phyloP scores from a whole-genome alignment of 1,140 invertebrate genomes.

The Oryzaephilus surinamensis region DNA sequence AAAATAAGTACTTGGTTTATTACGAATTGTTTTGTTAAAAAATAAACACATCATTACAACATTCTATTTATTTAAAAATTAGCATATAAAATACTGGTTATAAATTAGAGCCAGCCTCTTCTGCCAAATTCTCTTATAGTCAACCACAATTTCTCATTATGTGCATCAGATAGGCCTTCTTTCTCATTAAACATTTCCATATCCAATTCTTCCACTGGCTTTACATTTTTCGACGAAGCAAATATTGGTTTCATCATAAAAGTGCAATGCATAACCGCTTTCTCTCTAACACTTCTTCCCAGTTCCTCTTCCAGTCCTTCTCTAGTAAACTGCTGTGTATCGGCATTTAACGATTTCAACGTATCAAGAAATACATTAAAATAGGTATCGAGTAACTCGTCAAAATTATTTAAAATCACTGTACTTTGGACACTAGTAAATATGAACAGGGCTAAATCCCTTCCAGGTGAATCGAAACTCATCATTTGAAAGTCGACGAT shows the following conservation, averaged over 20 bases:
- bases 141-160: slow-evolving; percentile 3
- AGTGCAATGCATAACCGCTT: slow-evolving; percentile 16
- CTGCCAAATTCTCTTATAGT: slow-evolving; percentile 5
- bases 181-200: slow-evolving; percentile 1
- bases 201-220: slow-evolving; percentile 7
- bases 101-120: slow-evolving; percentile 2
- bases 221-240: slow-evolving; percentile 3
- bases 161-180: not conserved
- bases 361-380: slow-evolving; percentile 36
- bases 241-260: slow-evolving; percentile 14
- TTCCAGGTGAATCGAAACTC: slow-evolving; percentile 37
- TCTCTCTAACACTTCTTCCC: slow-evolving; percentile 1
- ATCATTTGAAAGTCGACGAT: slow-evolving; percentile 51
- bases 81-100: slow-evolving; percentile 9
- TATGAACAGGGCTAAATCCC: slow-evolving; percentile 47
- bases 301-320: slow-evolving; percentile 17
- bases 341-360: slow-evolving; percentile 19
- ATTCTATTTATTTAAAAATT: not conserved
- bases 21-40: not conserved
- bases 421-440: slow-evolving; percentile 38
- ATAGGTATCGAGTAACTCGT: slow-evolving; percentile 40
- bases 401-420: slow-evolving; percentile 32
- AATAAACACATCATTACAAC: not conserved
- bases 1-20: not conserved
- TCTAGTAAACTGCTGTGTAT: slow-evolving; percentile 13